Base-by-base conservation (phyloP, 1,140 invertebrate species). In the Patella vulgata region DNA sequence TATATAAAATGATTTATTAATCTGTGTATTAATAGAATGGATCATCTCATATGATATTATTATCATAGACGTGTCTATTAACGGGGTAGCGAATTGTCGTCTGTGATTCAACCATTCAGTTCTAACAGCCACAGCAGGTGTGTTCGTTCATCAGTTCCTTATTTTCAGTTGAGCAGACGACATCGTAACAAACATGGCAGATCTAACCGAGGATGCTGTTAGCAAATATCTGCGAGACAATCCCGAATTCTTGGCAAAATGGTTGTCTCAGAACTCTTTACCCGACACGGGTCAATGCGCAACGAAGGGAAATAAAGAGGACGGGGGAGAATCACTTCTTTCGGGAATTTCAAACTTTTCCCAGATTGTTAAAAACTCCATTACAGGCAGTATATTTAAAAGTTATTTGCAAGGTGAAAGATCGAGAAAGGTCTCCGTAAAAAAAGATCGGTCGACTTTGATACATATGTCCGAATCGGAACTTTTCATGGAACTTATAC, bases 401-500 rank as follows among this genome's bases (percentile, higher is more conserved):
- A 73, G 68, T 44, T 81, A 81, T 67, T 63, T 81, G 52, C 73
- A 78, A 56, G 79, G 79, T 0, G 71, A 74, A 47, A 58, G 73
- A 57, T 66, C 31, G 63, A 73, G 39, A 58, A 72, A 43, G 59
- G 61, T 14, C 27, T 50, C 9, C 40, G 47, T 62, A 21, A 67
- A 62, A 59, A 67, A 78, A 63, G 70, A 75, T 55, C 66, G 68
- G 25, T 43, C 73, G 3, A 58, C 66, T 27, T 59, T 81, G 25
- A 53, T 66, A 71, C 90, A 92, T 47, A 85, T 97, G 70, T 93
- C 96, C 71, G 95, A 97, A 78, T 93, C 93, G 79, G 93, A 97
- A 84, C 88, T 97, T 56, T 95, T 98, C 74, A 96, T 96, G 84
- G 95, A 97, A 85, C 85, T 97, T 86, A 95, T 96, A 78, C 94